Evolutionary conservation across 2,113 vertebrate species (phyloP).

Genomic region (Pelecanoides urinatrix): DNA sequence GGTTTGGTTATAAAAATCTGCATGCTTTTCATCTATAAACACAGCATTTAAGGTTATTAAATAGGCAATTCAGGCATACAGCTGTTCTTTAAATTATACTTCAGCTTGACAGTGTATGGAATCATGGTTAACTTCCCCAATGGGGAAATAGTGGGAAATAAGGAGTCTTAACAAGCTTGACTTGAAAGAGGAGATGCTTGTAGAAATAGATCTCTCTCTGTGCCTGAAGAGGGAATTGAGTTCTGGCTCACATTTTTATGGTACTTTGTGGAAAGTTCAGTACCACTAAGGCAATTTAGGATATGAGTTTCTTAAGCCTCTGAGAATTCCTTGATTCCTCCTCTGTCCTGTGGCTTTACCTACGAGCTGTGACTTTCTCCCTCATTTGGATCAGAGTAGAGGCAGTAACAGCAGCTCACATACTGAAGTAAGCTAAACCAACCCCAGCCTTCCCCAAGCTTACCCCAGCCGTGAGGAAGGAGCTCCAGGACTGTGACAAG

Average conservation of each 20-base stretch:
- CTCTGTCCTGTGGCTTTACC: not conserved
- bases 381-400: not conserved
- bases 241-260: not conserved
- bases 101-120: not conserved
- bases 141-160: not conserved
- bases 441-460: not conserved
- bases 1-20: not conserved
- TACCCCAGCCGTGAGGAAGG: not conserved
- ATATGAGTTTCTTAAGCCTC: not conserved
- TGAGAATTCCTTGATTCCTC: not conserved
- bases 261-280: not conserved
- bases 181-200: not conserved
- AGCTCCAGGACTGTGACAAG: not conserved
- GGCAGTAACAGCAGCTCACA: not conserved
- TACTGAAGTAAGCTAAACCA: not conserved
- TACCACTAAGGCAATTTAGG: not conserved
- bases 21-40: not conserved
- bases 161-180: not conserved
- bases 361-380: not conserved
- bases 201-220: not conserved
- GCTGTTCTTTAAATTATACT: not conserved
- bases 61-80: not conserved
- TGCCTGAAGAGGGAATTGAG: not conserved
- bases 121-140: not conserved
- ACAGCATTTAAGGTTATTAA: not conserved